A percentile compares a stretch with the other conserved stretches of the same genome.
These are phyloP conservation scores for Nemapogon koenigi DNA, from an alignment of 2,888 invertebrate genomes.

Conservation along the genomic window DNA sequence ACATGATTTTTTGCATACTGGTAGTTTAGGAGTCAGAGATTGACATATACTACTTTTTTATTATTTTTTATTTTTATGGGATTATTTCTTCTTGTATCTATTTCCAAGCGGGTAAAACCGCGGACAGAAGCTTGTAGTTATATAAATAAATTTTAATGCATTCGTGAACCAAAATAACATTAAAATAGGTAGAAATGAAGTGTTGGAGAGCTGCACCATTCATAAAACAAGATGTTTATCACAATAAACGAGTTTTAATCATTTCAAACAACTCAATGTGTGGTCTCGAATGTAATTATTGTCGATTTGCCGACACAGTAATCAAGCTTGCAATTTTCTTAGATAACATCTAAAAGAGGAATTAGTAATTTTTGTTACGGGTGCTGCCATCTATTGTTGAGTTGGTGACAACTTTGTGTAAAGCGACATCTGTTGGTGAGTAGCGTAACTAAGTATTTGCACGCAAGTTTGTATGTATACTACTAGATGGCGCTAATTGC, in stretches of 20 bases:
- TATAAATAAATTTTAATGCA: too few relatives aligned
- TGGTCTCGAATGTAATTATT: not conserved
- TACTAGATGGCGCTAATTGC: slow-evolving; percentile 1
- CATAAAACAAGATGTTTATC: too few relatives aligned
- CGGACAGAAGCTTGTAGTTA: too few relatives aligned
- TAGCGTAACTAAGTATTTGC: not conserved
- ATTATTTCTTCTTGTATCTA: too few relatives aligned
- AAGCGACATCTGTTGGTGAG: not conserved
- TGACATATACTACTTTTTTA: too few relatives aligned
- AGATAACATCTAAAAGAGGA: not conserved
- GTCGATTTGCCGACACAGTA: slow-evolving; percentile 5
- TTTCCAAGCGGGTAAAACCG: too few relatives aligned
- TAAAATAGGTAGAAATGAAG: too few relatives aligned
- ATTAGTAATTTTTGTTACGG: not conserved
- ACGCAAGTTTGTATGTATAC: not conserved
- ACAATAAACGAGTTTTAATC: not conserved
- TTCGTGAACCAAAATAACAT: too few relatives aligned
- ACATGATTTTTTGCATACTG: too few relatives aligned
- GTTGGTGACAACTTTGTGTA: not conserved
- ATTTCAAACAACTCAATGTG: slow-evolving; percentile 4
- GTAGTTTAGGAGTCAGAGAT: too few relatives aligned
- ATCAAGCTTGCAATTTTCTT: slow-evolving; percentile 6
- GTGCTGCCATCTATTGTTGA: slow-evolving; percentile 5
- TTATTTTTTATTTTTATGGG: too few relatives aligned
- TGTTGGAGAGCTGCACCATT: too few relatives aligned